These are phyloP conservation scores for Onthophagus taurus DNA, from an alignment of 1,140 invertebrate genomes.

Conservation along the genomic window DNA sequence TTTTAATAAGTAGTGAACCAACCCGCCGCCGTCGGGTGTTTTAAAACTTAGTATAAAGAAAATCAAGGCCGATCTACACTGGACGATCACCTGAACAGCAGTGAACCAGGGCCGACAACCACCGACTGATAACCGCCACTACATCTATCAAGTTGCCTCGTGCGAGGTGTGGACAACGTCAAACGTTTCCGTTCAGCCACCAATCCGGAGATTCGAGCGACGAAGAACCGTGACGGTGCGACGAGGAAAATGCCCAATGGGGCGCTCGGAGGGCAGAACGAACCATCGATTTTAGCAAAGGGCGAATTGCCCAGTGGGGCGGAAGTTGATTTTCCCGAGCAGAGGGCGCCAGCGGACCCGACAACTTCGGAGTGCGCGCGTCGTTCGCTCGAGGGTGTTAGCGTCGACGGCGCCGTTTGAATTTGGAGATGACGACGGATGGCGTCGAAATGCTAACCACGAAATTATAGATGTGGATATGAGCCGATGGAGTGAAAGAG, in stretches of 20 bases:
- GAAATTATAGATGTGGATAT: no score
- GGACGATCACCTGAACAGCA: no score
- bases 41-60: no score
- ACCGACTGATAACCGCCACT: slow-evolving; percentile 21
- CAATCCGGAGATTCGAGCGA: no score
- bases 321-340: slow-evolving; percentile 30
- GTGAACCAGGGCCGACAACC: slow-evolving; percentile 2
- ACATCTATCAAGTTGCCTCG: slow-evolving; percentile 21
- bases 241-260: slow-evolving; percentile 19
- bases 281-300: slow-evolving; percentile 28
- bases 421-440: no score
- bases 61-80: no score
- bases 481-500: no score
- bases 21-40: no score
- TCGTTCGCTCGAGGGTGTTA: slow-evolving; percentile 27
- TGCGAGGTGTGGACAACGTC: slow-evolving; percentile 15
- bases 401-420: slow-evolving; percentile 7
- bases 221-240: slow-evolving; percentile 7
- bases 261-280: slow-evolving; percentile 18
- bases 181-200: slow-evolving; percentile 10
- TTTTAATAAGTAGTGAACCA: no score
- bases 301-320: slow-evolving; percentile 33
- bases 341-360: slow-evolving; percentile 31
- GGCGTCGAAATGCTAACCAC: no score
- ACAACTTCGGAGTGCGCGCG: slow-evolving; percentile 12